A percentile compares a stretch with the other conserved stretches of the same genome.
phyloP scores from a whole-genome alignment of 1,140 invertebrate species.

The Sminthurides bifidus region DNA sequence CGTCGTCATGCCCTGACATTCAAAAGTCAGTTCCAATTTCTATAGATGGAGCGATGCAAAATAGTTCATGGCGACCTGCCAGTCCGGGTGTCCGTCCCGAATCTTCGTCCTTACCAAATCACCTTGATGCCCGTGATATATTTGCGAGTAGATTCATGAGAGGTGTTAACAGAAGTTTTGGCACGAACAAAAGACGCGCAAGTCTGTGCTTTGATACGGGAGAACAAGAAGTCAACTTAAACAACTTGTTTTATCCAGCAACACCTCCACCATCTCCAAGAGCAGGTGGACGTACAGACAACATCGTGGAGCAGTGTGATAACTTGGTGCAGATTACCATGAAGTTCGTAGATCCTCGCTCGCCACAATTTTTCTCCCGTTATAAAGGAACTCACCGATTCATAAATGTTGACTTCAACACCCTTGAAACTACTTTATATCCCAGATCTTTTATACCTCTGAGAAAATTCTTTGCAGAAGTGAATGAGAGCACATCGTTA shows the following conservation, averaged over 20 bases:
- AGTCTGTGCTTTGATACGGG: no score
- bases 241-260: slow-evolving; percentile 45
- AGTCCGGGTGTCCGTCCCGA: slow-evolving; percentile 15
- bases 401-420: slow-evolving; percentile 75
- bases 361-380: slow-evolving; percentile 44
- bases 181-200: no score
- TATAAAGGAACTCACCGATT: slow-evolving; percentile 47
- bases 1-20: slow-evolving; percentile 73
- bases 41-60: no score
- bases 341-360: slow-evolving; percentile 45
- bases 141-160: slow-evolving; percentile 28
- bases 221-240: no score
- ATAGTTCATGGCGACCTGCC: slow-evolving; percentile 11
- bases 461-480: slow-evolving; percentile 26
- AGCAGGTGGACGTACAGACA: slow-evolving; percentile 29
- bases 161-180: background rate
- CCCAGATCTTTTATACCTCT: slow-evolving; percentile 39
- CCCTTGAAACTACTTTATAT: slow-evolving; percentile 77
- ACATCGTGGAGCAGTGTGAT: slow-evolving; percentile 34
- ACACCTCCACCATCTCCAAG: slow-evolving; percentile 61
- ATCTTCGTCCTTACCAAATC: slow-evolving; percentile 50
- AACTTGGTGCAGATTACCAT: slow-evolving; percentile 51
- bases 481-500: background rate
- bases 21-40: slow-evolving; percentile 29
- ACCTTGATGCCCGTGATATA: slow-evolving; percentile 47